Percentiles rank a stretch among this genome's conserved stretches.
Evolutionary conservation across 2,797 vertebrate genomes (phyloP).

Genomic region (Salarias fasciatus): DNA sequence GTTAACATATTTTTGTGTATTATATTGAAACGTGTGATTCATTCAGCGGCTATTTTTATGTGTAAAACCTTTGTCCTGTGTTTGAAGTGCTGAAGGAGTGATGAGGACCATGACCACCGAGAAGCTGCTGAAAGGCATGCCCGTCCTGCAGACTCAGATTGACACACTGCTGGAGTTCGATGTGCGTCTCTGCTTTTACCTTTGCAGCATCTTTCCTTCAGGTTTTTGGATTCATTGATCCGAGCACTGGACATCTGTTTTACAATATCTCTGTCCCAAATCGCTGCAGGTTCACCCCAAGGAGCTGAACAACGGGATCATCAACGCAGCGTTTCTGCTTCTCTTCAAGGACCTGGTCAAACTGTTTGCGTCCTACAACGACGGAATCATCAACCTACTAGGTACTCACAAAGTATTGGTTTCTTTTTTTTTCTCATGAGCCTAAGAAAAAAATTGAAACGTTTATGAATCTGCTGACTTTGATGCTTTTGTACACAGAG

Average conservation of each 20-base stretch:
- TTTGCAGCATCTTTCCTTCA: background rate
- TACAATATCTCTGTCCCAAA: slow-evolving; percentile 1
- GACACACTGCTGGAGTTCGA: slow-evolving; percentile 98
- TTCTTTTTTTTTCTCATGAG: slow-evolving; percentile 45
- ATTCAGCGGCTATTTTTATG: background rate
- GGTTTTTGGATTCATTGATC: background rate
- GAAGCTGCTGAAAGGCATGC: slow-evolving; percentile 98
- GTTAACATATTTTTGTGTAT: too few relatives aligned
- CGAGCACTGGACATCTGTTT: background rate
- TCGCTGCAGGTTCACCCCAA: slow-evolving; percentile 93
- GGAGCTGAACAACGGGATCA: slow-evolving; percentile 98
- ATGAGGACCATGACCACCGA: slow-evolving; percentile 99
- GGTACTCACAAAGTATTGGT: too few relatives aligned
- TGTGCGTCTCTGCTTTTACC: slow-evolving; percentile 79
- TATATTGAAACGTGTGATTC: background rate
- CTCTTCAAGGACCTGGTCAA: slow-evolving; percentile 99
- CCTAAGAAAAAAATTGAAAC: background rate
- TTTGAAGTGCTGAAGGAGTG: slow-evolving; percentile 92
- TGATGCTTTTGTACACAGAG: slow-evolving; percentile 78
- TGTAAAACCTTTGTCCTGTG: background rate
- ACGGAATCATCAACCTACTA: slow-evolving; percentile 98
- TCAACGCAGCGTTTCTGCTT: slow-evolving; percentile 96
- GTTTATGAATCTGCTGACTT: background rate
- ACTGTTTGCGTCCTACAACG: slow-evolving; percentile 99
- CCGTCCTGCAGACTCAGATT: slow-evolving; percentile 95